phyloP scores from a whole-genome alignment of 2,888 invertebrate genomes.

The Ectropis crepuscularia region DNA sequence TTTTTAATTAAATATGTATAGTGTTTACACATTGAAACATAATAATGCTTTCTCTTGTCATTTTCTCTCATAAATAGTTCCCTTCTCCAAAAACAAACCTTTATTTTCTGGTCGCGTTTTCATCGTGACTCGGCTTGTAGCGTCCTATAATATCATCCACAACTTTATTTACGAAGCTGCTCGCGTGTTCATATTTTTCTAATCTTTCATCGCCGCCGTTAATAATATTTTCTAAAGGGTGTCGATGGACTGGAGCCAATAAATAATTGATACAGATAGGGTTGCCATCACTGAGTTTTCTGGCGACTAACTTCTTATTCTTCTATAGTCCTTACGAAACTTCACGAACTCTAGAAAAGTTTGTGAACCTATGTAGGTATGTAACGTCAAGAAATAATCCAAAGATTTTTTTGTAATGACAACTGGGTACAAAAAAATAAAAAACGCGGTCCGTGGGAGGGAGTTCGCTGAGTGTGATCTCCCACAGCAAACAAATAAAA shows the following conservation, averaged over 20 bases:
- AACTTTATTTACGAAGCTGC: conserved; percentile 16
- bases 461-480: too few species aligned
- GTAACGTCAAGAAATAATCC: too few species aligned
- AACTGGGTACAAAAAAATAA: too few species aligned
- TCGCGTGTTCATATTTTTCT: conserved; percentile 42
- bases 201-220: conserved; percentile 46
- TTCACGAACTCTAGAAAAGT: too few species aligned
- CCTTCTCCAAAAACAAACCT: background rate
- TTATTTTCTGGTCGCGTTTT: conserved; percentile 1
- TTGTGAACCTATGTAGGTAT: too few species aligned
- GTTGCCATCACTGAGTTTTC: conserved; percentile 1
- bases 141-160: conserved; percentile 11
- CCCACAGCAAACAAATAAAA: too few species aligned
- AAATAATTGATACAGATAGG: conserved; percentile 39
- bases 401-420: too few species aligned
- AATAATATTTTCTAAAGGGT: conserved; percentile 47
- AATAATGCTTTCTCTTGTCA: background rate
- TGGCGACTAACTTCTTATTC: background rate
- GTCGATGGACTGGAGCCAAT: conserved; percentile 52
- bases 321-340: too few species aligned
- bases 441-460: too few species aligned
- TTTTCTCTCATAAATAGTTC: background rate
- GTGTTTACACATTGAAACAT: background rate
- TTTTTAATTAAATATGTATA: too few species aligned
- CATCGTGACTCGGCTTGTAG: conserved; percentile 4